Evolutionary conservation across 2,888 invertebrate species (phyloP), one percentile per base, ranked within the genome.

Genomic region (Catocala fraxini): DNA sequence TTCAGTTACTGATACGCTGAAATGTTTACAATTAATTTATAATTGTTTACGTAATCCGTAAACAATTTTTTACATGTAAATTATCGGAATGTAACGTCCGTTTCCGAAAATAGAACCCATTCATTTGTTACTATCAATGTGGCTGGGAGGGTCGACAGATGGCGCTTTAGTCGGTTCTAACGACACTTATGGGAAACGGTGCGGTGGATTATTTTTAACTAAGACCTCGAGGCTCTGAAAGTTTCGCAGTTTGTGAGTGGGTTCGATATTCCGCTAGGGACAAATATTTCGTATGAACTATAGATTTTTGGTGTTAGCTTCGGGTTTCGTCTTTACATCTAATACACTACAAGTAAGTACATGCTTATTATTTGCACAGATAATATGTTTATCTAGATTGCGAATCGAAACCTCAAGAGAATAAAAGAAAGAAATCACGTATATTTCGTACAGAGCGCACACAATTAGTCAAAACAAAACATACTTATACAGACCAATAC

Each of bases 161-260:
- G 56, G n/a, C 6, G 48, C 47, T 34, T 42, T 15, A 15, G 46
- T 46, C 13, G 25, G 33, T 46, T 46, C 13, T 46, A n/a, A 61
- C 4, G 52, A 25, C 56, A 48, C 56, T 56, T 43, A 52, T 25
- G 52, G 61, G 61, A 52, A 56, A 51, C 34, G 13, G 13, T 47
- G 15, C 12, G 12, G 45, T 12, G 25, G 25, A 47, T 13, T 56
- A 53, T 61, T 56, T 56, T 47, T 61, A 56, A 43, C 52, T 35
- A 41, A 46, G 15, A n/a, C 41, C n/a, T 52, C 41, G n/a, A 56
- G 51, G 25, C 13, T 15, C n/a, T 52, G 12, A 56, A 51, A 61
- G 41, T 61, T 61, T 56, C 41, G 11, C 9, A 10, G 39, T 54
- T 52, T 33, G 52, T 33, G 10, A 25, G 13, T 25, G 48, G n/a